These are phyloP conservation scores for Leptopterna dolabrata DNA, from an alignment of 2,888 invertebrate species.

Conservation along the genomic window DNA sequence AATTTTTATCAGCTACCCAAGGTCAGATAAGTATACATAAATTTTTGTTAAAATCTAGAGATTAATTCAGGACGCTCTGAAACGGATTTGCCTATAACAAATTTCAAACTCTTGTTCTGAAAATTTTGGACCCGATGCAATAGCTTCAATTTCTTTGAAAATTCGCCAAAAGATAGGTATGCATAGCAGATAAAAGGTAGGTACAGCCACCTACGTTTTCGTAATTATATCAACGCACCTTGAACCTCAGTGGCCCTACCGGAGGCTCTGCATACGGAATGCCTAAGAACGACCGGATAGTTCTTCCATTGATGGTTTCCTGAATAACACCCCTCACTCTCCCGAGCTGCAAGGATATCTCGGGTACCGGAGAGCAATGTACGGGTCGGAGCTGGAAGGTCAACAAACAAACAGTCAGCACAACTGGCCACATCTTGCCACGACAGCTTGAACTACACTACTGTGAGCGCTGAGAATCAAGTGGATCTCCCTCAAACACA, in stretches of 20 bases:
- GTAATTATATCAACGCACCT: slow-evolving; percentile 37
- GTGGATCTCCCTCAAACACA: too few species aligned
- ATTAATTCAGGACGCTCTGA: too few species aligned
- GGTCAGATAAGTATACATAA: too few species aligned
- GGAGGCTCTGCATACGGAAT: slow-evolving; percentile 55
- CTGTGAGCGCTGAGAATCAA: background rate
- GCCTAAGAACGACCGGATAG: slow-evolving; percentile 49
- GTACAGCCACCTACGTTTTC: too few species aligned
- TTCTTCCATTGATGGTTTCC: slow-evolving; percentile 33
- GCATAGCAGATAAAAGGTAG: too few species aligned
- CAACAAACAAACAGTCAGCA: background rate
- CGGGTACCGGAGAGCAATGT: background rate
- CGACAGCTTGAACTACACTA: background rate
- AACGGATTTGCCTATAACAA: too few species aligned
- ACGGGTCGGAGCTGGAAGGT: background rate
- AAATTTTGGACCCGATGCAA: too few species aligned
- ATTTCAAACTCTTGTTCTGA: too few species aligned
- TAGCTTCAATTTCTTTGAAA: too few species aligned
- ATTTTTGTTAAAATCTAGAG: too few species aligned
- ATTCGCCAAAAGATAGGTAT: too few species aligned
- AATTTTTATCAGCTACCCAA: too few species aligned
- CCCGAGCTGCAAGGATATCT: slow-evolving; percentile 26
- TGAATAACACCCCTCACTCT: slow-evolving; percentile 25
- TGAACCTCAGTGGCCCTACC: slow-evolving; percentile 44
- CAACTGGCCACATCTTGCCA: background rate